A percentile compares a stretch with the other conserved stretches of the same genome.
Conservation (phyloP, 2,888 invertebrate genomes). For the Drosophila kokeensis region DNA sequence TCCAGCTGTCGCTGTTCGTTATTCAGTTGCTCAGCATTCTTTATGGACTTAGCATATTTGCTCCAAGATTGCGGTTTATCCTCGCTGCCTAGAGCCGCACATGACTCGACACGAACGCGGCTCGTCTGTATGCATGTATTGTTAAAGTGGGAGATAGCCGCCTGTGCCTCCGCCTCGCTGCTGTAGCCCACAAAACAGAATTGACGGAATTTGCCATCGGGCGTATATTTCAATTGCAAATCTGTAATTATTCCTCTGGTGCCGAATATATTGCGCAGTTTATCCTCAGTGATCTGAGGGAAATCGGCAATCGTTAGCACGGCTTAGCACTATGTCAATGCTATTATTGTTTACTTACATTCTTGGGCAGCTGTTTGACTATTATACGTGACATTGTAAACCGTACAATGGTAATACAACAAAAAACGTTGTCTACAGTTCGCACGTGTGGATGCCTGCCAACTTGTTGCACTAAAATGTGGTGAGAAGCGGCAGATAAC, state of each 20-base stretch:
- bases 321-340: background rate
- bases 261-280: slow-evolving; percentile 91
- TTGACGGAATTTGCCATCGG: slow-evolving; percentile 95
- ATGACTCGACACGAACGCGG: slow-evolving; percentile 91
- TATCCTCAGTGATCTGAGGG: slow-evolving; percentile 91
- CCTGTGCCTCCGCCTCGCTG: slow-evolving; percentile 91
- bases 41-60: slow-evolving; percentile 92
- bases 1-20: slow-evolving; percentile 84
- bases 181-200: slow-evolving; percentile 98
- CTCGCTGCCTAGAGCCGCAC: slow-evolving; percentile 89
- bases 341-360: slow-evolving; percentile 86
- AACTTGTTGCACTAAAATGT: slow-evolving; percentile 14
- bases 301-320: background rate
- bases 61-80: slow-evolving; percentile 96
- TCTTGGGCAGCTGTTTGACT: slow-evolving; percentile 95
- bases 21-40: slow-evolving; percentile 69
- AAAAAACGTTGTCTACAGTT: slow-evolving; percentile 61
- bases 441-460: slow-evolving; percentile 54
- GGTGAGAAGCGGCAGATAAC: background rate
- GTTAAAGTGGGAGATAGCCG: slow-evolving; percentile 92
- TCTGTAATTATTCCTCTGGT: slow-evolving; percentile 95
- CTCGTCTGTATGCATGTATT: slow-evolving; percentile 93
- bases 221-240: slow-evolving; percentile 95
- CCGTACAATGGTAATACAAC: slow-evolving; percentile 1
- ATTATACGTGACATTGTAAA: slow-evolving; percentile 90